phyloP scores from a whole-genome alignment of 2,113 vertebrate species.

The Onychostruthus taczanowskii region DNA sequence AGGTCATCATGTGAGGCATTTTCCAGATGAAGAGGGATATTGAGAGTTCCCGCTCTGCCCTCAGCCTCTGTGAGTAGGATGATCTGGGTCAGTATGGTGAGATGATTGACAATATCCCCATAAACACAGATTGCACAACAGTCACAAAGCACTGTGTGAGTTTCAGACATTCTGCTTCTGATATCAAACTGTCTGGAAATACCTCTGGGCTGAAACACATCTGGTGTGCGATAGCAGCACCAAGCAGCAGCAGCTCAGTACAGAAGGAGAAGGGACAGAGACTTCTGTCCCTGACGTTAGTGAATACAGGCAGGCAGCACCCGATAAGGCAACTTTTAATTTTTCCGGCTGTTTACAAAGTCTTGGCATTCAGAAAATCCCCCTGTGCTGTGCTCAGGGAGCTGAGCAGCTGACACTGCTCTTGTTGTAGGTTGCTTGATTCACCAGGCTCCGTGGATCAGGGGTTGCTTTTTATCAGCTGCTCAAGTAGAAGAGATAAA shows the following conservation, averaged over 20 bases:
- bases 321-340: background rate
- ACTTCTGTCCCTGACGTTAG: background rate
- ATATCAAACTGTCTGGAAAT: background rate
- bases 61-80: background rate
- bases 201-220: background rate
- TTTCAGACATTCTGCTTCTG: background rate
- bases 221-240: rapidly evolving
- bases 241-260: background rate
- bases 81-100: background rate
- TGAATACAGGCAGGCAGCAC: background rate
- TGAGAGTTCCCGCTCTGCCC: background rate
- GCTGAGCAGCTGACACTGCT: background rate
- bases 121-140: background rate
- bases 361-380: background rate
- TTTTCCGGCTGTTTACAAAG: background rate
- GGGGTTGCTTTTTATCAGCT: slow-evolving; percentile 35
- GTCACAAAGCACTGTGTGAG: background rate
- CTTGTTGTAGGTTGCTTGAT: background rate
- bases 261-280: background rate
- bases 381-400: background rate
- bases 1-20: background rate
- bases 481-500: slow-evolving; percentile 24
- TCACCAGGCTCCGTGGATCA: background rate
- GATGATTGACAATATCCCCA: background rate
- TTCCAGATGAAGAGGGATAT: background rate